Base-by-base conservation (phyloP, 1,140 invertebrate species). In the Drosophila truncata region DNA sequence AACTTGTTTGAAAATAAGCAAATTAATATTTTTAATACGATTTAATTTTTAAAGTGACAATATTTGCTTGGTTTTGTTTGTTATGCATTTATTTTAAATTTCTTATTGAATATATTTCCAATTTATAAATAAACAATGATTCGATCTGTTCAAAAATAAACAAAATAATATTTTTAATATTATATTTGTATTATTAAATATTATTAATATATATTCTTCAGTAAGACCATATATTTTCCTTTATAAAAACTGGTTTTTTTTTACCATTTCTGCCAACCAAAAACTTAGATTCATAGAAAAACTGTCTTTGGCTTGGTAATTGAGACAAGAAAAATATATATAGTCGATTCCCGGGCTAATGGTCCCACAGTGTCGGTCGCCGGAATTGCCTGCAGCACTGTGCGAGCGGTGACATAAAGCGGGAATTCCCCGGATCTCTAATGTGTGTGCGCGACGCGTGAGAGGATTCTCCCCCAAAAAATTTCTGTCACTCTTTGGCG, bases 401-500 rank as follows among this genome's bases (percentile, higher is more conserved):
- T 25, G 31, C 31, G 42, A 14, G 31, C 41, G 42, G 18, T 67
- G 44, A 41, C 65, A 67, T 50, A 67, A 67, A 67, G 64, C 35
- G 70, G 54, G 55, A 60, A 75, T 65, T 75, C 47, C 58, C 60
- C 61, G 35, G 49, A 78, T 80, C 47, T 42, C 23, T 35, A 50
- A 61, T 78, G 73, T 67, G 52, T 55, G 35, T 54, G 33, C 8
- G 31, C 33, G 52, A 35, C 52, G 52, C 31, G 52, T 55, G 52
- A 55, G 52, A 55, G 52, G 52, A 25, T 55, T 37, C 33, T 37
- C 35, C 76, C 47, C 41, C 66, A 2, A 55, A 47, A 54, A 54
- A 33, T 50, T 57, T 70, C 59, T 61, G 58, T 66, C 65, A 61
- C 50, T 70, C 39, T 54, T 80, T 78, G 76, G 47, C 67, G 85